Base-by-base conservation (phyloP, 2,113 vertebrate genomes). In the human region DNA sequence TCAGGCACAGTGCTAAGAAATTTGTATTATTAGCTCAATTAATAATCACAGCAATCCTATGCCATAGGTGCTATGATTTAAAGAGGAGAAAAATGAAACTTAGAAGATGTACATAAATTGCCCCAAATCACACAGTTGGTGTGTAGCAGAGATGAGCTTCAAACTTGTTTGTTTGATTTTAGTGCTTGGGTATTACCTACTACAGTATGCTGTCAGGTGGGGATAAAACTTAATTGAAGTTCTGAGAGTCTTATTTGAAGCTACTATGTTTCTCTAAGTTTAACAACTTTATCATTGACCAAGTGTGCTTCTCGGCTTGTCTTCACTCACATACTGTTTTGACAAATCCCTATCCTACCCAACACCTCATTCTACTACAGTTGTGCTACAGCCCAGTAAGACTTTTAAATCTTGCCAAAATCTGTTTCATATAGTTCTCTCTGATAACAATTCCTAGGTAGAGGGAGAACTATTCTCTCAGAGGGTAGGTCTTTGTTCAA, bases 401-500 rank as follows among this genome's bases (percentile, higher is more conserved):
- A 70, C 14, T 27, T 88, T 91, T 84, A 93, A 76, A 80, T 81
- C 30, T 32, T 81, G 64, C 57, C 79, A 92, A 93, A 96, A 45
- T 70, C 81, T 45, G 55, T 48, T 86, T 92, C 43, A 2, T 70
- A 22, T 40, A 72, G 75, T 87, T 92, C n/a, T 95, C 43, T 64
- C 2, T 43, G 73, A 93, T 38, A 80, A 76, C 75, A 70, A 6
- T 90, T 70, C 92, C 2, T 14, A 88, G 52, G 7, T 38, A 23
- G 50, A 55, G 12, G 43, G 45, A 89, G 76, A 93, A 40, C 80
- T 66, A 0, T 76, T 64, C 50, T 98, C 84, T 97, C 97, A 76
- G 80, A 97, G 80, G 83, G 64, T 84, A 94, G 38, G 92, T 59
- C 84, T 97, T 96, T 97, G 92, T 97, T 96, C 93, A 92, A 30